Evolutionary conservation across 2,888 invertebrate species (phyloP), one percentile per base, ranked within the genome.

Genomic region (Mimas tiliae): DNA sequence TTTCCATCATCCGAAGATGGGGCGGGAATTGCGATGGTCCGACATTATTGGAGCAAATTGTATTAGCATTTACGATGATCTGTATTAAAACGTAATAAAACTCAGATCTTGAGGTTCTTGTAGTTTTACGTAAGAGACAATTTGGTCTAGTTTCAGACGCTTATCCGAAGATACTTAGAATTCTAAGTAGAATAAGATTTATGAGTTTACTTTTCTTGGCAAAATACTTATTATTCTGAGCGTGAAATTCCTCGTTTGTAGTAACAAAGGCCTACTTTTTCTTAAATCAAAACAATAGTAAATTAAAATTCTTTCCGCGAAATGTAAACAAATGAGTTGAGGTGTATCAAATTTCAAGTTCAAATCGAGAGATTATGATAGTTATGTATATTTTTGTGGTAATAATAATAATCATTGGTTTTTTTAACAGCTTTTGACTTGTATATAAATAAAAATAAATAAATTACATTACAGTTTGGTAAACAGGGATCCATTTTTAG

Each of bases 1-100:
- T 73, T 72, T 71, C 68, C 72, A 71, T 55, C 65, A 65, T 71
- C 65, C 72, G 75, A 76, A 75, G 76, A 80, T 76, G 77, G 66
- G 64, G 66, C 67, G 34, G 63, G 63, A 58, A 19, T 55, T 38
- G 55, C 58, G 58, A 16, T 6, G 38, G 19, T 9, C 58, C 58
- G 38, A 58, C 42, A 58, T 38, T 58, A 19, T 42, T 58, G 58
- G 19, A 58, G 19, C 19, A 12, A 58, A 42, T 19, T 58, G 42
- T 42, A 58, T 38, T 38, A 19, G 42, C 12, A 38, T 16, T 27
- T 3, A 8, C 14, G 16, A 55, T 42, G 19, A 58, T 12, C 50
- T 50, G 8, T 50, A 19, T 50, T 19, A 19, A 6, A 45, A 42
- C 42, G 16, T 42, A 14, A 58, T 58, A 19, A 21, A 58, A 12